Conservation (phyloP, 1,140 invertebrate genomes). For the Aporrectodea caliginosa region DNA sequence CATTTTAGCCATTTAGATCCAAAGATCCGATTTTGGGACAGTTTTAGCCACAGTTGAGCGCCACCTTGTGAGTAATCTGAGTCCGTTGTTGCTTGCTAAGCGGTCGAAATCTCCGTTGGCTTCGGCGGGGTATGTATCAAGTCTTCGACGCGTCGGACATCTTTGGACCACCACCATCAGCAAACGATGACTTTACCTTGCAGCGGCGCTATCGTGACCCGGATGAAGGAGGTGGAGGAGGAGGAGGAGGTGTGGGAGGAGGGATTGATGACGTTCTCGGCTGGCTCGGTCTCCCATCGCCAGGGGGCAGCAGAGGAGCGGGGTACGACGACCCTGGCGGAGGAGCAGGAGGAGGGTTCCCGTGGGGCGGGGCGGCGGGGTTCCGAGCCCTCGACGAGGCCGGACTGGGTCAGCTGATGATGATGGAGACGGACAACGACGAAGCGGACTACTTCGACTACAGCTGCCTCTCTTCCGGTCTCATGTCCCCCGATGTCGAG, state of each 20-base stretch:
- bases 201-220: background rate
- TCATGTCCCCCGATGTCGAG: background rate
- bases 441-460: background rate
- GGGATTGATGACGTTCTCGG: background rate
- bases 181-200: background rate
- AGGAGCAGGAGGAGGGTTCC: background rate
- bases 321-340: background rate
- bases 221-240: no score
- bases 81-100: no score
- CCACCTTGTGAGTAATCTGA: no score
- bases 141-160: background rate
- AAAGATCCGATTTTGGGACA: no score
- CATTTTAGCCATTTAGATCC: no score
- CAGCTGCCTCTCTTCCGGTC: background rate
- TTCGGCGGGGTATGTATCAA: background rate
- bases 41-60: no score
- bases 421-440: no score
- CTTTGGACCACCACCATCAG: background rate
- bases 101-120: no score
- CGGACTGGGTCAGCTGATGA: background rate
- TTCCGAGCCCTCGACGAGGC: background rate
- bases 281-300: background rate
- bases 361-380: no score
- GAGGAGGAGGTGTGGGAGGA: background rate
- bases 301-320: no score